Base-by-base conservation (phyloP, 1,140 invertebrate genomes). In the Homarus americanus region DNA sequence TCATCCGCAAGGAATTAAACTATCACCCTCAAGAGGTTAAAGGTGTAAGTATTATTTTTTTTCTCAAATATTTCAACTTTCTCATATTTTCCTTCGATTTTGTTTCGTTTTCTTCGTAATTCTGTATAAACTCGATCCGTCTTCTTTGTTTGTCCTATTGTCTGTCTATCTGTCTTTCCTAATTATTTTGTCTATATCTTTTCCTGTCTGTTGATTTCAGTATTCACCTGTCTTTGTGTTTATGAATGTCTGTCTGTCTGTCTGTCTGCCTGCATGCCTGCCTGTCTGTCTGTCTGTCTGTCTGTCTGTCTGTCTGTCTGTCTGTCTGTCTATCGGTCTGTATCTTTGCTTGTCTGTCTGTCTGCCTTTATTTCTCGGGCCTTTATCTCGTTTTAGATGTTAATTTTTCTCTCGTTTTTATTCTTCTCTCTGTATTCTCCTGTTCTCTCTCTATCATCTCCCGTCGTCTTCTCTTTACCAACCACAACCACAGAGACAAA, bases 261-360 rank as follows among this genome's bases (percentile, higher is more conserved):
- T n/a, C n/a, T n/a, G n/a, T n/a, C n/a, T n/a, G n/a, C n/a, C n/a
- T n/a, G n/a, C n/a, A n/a, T n/a, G n/a, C n/a, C n/a, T n/a, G n/a
- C n/a, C n/a, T n/a, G n/a, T n/a, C n/a, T n/a, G 5, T 85, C 9
- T 76, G 5, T 73, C 28, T 73, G 66, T 38, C n/a, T 40, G 20
- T 73, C 5, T 73, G 28, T 85, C 3, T 36, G 28, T 44, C 40
- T 85, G 63, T 73, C 36, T 73, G 40, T 85, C 17, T 85, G 40
- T 83, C 79, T 82, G 9, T 82, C 28, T 36, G 32, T 82, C 44
- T 34, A 20, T 73, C n/a, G 53, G n/a, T n/a, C n/a, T n/a, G n/a
- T n/a, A n/a, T n/a, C n/a, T n/a, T n/a, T n/a, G n/a, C n/a, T n/a
- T n/a, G 24, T 82, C 49, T 85, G 38, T 75, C 40, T 28, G 12